Evolutionary conservation across 1,140 invertebrate genomes (phyloP), one percentile per base, ranked within the genome.

Genomic region (Pseudachorutes palmiensis): DNA sequence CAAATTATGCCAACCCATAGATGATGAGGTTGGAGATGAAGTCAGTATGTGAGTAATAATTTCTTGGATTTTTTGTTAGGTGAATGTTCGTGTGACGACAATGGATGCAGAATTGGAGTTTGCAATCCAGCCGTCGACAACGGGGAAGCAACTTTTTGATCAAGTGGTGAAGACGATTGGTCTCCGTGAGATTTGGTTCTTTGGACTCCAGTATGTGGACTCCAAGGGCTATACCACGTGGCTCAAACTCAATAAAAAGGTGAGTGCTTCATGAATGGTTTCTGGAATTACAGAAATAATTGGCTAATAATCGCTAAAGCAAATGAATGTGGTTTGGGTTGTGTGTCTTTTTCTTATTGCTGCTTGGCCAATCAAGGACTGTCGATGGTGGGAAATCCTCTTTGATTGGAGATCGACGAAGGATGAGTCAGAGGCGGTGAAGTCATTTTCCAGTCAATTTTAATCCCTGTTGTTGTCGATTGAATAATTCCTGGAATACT

Each of bases 71-170:
- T 71, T 32, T 41, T 55, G 75, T 0, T 78, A 94, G 91, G 91
- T 95, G 85, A 98, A 98, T 84, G 95, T 98, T 74, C 89, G 95
- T 79, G 95, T 99, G 81, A 97, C 93, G 77, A 99, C 97, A 76
- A 98, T 99, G 94, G 97, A 99, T 84, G 97, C 97, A 75, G 97
- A 99, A 84, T 84, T 99, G 86, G 97, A 99, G 85, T 99, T 99
- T 85, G 94, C 96, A 80, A 99, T 99, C 86, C 97, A 99, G 86
- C 91, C 91, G 77, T 96, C 90, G 76, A 99, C 97, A 69, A 98
- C 97, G 58, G 97, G 97, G 76, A 99, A 99, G 81, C 97, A 99
- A 81, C 86, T 99, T 24, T 99, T 99, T 81, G 97, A 99, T 80
- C 97, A 99, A 83, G 95, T 98, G 69, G 94, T 98, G 65, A 98